Evolutionary conservation across 2,797 vertebrate genomes (phyloP).

Genomic region (Crypturellus tataupa): DNA sequence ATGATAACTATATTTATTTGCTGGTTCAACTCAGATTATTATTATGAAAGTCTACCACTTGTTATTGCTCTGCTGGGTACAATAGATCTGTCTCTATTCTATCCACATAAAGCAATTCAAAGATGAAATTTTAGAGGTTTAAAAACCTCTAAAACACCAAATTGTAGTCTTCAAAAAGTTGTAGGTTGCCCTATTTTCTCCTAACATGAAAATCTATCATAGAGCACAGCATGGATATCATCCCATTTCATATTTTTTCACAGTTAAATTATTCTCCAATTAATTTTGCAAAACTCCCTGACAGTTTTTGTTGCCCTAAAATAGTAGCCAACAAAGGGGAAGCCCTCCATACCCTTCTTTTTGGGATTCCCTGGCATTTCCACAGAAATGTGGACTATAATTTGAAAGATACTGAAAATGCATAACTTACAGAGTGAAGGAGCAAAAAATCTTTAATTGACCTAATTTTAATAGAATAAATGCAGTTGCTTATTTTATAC

Average conservation of each 20-base stretch:
- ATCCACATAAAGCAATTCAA: conserved; percentile 45
- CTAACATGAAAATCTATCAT: neutral
- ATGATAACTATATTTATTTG: conserved; percentile 22
- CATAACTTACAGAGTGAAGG: neutral
- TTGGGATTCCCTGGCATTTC: neutral
- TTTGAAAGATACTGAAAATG: neutral
- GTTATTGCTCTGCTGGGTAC: conserved; percentile 17
- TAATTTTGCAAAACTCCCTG: neutral
- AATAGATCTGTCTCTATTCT: conserved; percentile 17
- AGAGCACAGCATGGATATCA: neutral
- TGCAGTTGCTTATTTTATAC: neutral
- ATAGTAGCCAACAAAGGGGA: neutral
- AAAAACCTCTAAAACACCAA: neutral
- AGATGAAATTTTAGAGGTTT: conserved; percentile 28
- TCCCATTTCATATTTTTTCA: neutral
- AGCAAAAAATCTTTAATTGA: neutral
- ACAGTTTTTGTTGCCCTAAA: neutral
- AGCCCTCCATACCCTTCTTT: neutral
- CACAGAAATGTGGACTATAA: neutral
- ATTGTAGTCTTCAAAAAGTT: neutral
- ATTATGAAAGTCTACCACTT: conserved; percentile 46
- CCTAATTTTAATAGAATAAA: neutral
- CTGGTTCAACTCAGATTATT: conserved; percentile 42
- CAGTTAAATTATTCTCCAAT: neutral
- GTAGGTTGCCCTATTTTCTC: neutral